These are phyloP conservation scores for Cynoglossus semilaevis DNA, from an alignment of 2,113 vertebrate genomes.

Conservation along the genomic window DNA sequence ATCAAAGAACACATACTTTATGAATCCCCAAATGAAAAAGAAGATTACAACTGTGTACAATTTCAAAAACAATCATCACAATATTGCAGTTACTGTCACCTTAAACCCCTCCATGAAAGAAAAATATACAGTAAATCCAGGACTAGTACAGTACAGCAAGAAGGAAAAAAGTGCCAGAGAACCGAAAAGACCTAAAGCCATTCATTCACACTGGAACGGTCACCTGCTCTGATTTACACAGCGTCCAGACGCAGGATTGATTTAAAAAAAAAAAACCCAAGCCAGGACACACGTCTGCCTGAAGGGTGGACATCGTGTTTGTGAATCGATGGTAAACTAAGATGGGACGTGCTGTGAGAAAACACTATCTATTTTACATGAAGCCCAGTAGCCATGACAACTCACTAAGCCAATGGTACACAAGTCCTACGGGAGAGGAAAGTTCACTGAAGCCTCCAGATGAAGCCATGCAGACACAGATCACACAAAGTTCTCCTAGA, in stretches of 20 bases:
- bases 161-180: slow-evolving; percentile 71
- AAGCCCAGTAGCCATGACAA: slow-evolving; percentile 44
- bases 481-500: slow-evolving; percentile 44
- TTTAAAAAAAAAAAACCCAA: slow-evolving; percentile 38
- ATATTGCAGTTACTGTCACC: slow-evolving; percentile 75
- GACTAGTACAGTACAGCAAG: slow-evolving; percentile 70
- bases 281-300: slow-evolving; percentile 40
- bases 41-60: slow-evolving; percentile 69
- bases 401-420: slow-evolving; percentile 32
- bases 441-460: slow-evolving; percentile 27
- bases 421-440: slow-evolving; percentile 30
- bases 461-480: slow-evolving; percentile 67
- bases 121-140: slow-evolving; percentile 70
- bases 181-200: slow-evolving; percentile 59
- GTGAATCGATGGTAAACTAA: slow-evolving; percentile 24
- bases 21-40: slow-evolving; percentile 61
- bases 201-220: slow-evolving; percentile 43
- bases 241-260: slow-evolving; percentile 44
- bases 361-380: slow-evolving; percentile 36
- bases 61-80: slow-evolving; percentile 76
- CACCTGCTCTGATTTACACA: slow-evolving; percentile 51
- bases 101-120: slow-evolving; percentile 58
- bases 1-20: slow-evolving; percentile 48
- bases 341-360: slow-evolving; percentile 44
- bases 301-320: slow-evolving; percentile 15